Conservation (phyloP, 1,140 invertebrate species). For the Scaptomyza montana region DNA sequence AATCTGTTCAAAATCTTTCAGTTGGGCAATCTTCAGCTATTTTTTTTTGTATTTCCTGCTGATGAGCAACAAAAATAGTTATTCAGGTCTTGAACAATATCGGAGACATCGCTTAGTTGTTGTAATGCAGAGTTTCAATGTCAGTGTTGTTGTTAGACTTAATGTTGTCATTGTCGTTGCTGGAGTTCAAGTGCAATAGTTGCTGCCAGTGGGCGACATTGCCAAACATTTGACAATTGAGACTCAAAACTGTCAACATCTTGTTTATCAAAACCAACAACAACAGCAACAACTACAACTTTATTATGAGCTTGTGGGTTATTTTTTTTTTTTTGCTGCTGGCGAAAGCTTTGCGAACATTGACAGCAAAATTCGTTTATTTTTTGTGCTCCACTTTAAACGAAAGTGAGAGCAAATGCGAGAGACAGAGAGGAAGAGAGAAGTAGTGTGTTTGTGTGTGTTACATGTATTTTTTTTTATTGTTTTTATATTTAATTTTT, state of each 20-base stretch:
- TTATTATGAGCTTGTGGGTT: too few species aligned
- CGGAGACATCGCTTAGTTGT: background rate
- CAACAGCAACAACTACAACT: background rate
- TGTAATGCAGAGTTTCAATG: constrained; percentile 57
- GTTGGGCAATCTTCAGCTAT: background rate
- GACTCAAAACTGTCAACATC: constrained; percentile 30
- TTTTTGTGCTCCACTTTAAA: constrained; percentile 41
- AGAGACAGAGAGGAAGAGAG: constrained; percentile 10
- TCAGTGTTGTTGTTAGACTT: constrained; percentile 58
- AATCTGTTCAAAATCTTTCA: background rate
- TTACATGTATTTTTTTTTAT: constrained; percentile 17
- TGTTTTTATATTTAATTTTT: constrained; percentile 16
- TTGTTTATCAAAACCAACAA: background rate
- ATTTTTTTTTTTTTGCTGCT: constrained; percentile 19
- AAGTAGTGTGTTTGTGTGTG: constrained; percentile 2
- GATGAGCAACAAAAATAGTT: background rate
- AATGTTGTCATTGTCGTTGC: constrained; percentile 12
- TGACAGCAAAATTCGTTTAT: constrained; percentile 17
- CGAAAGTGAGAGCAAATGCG: background rate
- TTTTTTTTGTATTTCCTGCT: background rate
- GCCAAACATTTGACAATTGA: constrained; percentile 37
- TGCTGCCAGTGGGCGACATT: constrained; percentile 30
- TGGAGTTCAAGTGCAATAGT: constrained; percentile 49
- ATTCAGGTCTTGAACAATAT: constrained; percentile 32
- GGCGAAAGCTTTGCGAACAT: constrained; percentile 51